These are phyloP conservation scores for Muraenolepis orangiensis DNA, from an alignment of 2,797 vertebrate species.

Conservation along the genomic window DNA sequence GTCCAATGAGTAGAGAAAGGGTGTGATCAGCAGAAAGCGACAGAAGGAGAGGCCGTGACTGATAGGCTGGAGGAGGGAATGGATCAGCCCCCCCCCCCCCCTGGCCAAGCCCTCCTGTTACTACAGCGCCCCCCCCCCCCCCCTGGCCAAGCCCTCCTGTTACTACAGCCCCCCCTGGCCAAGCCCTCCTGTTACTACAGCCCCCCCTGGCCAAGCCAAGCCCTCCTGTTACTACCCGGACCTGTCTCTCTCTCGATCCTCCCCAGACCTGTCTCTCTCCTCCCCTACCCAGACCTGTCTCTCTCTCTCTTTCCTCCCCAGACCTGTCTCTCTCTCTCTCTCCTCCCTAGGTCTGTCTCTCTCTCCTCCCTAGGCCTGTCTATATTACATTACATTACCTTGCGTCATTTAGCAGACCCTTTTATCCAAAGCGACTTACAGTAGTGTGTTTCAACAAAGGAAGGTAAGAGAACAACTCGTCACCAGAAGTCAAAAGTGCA, in stretches of 20 bases:
- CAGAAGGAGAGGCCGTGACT: constrained; percentile 70
- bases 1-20: constrained; percentile 70
- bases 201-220: not conserved
- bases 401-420: no score
- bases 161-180: not conserved
- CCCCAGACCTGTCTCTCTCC: constrained; percentile 23
- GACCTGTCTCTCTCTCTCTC: constrained; percentile 15
- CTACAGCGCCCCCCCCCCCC: not conserved
- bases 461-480: no score
- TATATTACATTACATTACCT: no score
- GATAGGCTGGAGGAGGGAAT: constrained; percentile 68
- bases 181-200: not conserved
- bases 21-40: constrained; percentile 74
- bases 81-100: constrained; percentile 67
- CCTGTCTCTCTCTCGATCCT: constrained; percentile 5
- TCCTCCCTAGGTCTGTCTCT: no score
- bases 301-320: constrained; percentile 15
- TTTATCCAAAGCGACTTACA: no score
- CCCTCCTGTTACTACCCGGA: not conserved
- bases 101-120: not conserved
- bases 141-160: not conserved
- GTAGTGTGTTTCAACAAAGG: no score
- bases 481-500: no score
- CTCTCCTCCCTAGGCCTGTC: no score
- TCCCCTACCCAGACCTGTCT: constrained; percentile 24